Evolutionary conservation across 2,888 invertebrate genomes (phyloP), one percentile per base, ranked within the genome.

Genomic region (Leptinotarsa rubiginosa): DNA sequence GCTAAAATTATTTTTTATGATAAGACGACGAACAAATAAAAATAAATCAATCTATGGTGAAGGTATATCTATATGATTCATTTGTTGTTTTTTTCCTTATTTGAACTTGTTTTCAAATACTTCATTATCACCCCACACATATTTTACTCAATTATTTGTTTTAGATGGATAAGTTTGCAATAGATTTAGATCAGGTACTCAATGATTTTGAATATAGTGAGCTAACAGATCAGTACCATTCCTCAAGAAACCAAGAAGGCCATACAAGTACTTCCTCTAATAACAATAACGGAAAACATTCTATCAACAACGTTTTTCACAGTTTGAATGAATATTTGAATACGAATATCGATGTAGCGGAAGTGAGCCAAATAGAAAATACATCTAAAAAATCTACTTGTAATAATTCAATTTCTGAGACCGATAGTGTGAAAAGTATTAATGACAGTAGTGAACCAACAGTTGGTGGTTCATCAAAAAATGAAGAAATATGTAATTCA

Each of bases 131-230:
- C 12, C 41, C 2, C 41, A 41, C 31, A 10, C 2, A 41, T 41
- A 41, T 41, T 31, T 31, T 41, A 2, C 41, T 47, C 41, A 22
- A 15, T 47, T 41, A 47, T n/a, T 65, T 16, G 15, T 74, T 75
- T 66, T 47, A 86, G 84, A 88, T 88, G 88, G 88, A 88, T 81
- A 88, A 88, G 81, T 88, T 87, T 80, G 85, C 88, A 62, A 92
- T 95, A 77, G 95, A 96, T 88, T 90, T 96, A 84, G 95, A 96
- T 87, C 94, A 94, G 89, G 94, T 95, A 78, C 89, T 96, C 74
- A 95, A 96, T 87, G 95, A 95, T 86, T 93, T 96, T 85, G 95
- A 96, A 87, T 91, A 93, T 82, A 92, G 92, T 84, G 94, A 95
- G 89, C 85, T 88, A 50, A 87, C 87, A 5, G 86, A 86, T 59